Evolutionary conservation across 1,140 invertebrate species (phyloP).

Genomic region (Polypedilum vanderplanki): DNA sequence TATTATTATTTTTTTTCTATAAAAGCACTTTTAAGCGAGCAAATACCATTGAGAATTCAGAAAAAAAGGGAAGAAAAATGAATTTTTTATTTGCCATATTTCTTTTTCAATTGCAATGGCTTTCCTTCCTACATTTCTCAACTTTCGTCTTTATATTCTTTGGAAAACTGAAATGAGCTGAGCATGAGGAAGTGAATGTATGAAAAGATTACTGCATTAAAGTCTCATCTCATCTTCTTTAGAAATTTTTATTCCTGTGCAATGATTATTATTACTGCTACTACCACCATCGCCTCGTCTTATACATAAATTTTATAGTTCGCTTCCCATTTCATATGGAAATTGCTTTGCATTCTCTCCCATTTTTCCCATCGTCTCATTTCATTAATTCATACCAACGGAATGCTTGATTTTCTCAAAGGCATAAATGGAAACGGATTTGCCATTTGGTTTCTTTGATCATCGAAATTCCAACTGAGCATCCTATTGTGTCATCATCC

Average conservation of each 20-base stretch:
- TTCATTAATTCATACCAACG: not conserved
- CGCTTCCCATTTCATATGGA: constrained; percentile 20
- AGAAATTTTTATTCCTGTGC: constrained; percentile 21
- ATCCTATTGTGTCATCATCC: not conserved
- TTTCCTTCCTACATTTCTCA: not conserved
- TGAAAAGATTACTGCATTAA: not conserved
- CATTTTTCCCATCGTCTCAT: not conserved
- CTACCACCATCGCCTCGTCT: not conserved
- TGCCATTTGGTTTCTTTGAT: constrained; percentile 17
- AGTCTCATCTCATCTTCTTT: not conserved
- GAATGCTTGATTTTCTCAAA: not conserved
- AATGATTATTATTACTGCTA: constrained; percentile 30
- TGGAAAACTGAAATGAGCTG: not conserved
- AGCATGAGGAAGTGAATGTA: not conserved
- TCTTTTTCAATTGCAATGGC: not conserved
- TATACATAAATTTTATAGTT: not conserved
- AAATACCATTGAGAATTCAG: not conserved
- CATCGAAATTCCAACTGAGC: constrained; percentile 20
- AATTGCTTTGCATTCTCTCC: not conserved
- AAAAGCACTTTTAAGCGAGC: not conserved
- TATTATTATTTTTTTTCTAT: constrained; percentile 11
- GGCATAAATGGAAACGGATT: constrained; percentile 24
- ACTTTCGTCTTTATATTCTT: not conserved
- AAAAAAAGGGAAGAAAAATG: not conserved
- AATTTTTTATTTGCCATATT: constrained; percentile 23